A percentile compares a stretch with the other conserved stretches of the same genome.
Conservation (phyloP, 2,888 invertebrate genomes). For the Leucophenga maculata region DNA sequence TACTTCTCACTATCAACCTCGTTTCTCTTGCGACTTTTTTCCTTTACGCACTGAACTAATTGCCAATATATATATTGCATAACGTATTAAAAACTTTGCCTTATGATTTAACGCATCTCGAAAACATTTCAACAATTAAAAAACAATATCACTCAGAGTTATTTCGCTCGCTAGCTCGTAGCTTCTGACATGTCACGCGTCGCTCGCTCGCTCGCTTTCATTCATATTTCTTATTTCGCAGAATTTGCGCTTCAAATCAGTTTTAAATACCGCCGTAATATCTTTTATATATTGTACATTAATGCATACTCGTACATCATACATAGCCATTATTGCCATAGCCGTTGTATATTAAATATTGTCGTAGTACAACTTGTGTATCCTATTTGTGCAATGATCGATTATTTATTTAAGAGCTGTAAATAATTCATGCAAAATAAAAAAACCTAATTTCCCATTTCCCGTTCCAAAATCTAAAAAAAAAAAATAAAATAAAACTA, state of each 20-base stretch:
- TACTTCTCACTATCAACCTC: background rate
- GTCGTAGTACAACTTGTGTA: slow-evolving; percentile 35
- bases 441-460: background rate
- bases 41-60: too few relatives aligned
- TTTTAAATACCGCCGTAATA: background rate
- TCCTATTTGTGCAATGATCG: slow-evolving; percentile 46
- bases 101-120: too few relatives aligned
- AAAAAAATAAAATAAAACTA: background rate
- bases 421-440: slow-evolving; percentile 48
- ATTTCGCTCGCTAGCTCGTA: background rate
- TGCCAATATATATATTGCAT: too few relatives aligned
- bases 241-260: slow-evolving; percentile 10
- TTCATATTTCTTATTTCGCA: background rate
- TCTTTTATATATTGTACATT: slow-evolving; percentile 45
- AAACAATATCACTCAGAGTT: background rate
- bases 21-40: background rate
- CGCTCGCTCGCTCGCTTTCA: background rate
- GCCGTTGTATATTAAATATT: slow-evolving; percentile 38
- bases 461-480: background rate
- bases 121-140: too few relatives aligned
- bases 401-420: slow-evolving; percentile 50
- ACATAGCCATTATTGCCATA: background rate
- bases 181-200: background rate
- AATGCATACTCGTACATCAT: slow-evolving; percentile 41
- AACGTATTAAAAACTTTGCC: too few relatives aligned